A percentile compares a stretch with the other conserved stretches of the same genome.
These are phyloP conservation scores for Clarias platycephalus DNA, from an alignment of 2,797 vertebrate genomes.

Conservation along the genomic window DNA sequence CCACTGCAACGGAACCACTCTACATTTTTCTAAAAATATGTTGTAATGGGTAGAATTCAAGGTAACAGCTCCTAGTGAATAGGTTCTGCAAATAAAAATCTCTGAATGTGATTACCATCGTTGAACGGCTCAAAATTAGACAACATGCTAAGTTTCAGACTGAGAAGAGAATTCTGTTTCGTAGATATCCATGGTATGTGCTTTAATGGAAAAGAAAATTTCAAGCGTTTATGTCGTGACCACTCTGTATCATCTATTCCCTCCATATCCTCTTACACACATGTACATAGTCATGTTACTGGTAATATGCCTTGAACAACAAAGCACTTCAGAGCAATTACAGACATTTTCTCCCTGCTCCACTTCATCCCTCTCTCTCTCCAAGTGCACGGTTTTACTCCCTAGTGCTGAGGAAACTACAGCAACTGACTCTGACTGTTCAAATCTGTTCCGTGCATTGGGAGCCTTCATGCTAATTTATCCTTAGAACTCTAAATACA, in stretches of 20 bases:
- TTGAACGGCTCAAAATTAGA: not conserved
- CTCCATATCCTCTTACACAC: not conserved
- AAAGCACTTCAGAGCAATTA: constrained; percentile 61
- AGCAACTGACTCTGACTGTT: constrained; percentile 58
- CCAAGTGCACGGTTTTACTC: constrained; percentile 54
- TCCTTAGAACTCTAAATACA: constrained; percentile 67
- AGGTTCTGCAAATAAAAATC: not conserved
- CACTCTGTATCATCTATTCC: not conserved
- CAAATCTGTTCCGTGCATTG: constrained; percentile 61
- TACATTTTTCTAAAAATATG: not conserved
- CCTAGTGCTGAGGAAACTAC: constrained; percentile 53
- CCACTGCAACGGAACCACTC: not conserved
- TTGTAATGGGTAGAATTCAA: not conserved
- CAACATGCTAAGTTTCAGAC: not conserved
- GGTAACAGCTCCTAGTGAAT: not conserved
- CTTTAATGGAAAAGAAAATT: not conserved
- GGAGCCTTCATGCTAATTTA: constrained; percentile 62
- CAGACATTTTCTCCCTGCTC: constrained; percentile 28
- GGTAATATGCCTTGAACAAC: constrained; percentile 56
- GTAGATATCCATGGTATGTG: not conserved
- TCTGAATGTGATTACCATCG: not conserved
- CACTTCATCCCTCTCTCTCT: constrained; percentile 35
- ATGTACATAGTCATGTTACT: constrained; percentile 31
- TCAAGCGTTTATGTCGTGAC: not conserved
- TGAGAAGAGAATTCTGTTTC: constrained; percentile 4